A percentile compares a stretch with the other conserved stretches of the same genome.
phyloP scores from a whole-genome alignment of 2,888 invertebrate genomes.

The Monopis laevigella region DNA sequence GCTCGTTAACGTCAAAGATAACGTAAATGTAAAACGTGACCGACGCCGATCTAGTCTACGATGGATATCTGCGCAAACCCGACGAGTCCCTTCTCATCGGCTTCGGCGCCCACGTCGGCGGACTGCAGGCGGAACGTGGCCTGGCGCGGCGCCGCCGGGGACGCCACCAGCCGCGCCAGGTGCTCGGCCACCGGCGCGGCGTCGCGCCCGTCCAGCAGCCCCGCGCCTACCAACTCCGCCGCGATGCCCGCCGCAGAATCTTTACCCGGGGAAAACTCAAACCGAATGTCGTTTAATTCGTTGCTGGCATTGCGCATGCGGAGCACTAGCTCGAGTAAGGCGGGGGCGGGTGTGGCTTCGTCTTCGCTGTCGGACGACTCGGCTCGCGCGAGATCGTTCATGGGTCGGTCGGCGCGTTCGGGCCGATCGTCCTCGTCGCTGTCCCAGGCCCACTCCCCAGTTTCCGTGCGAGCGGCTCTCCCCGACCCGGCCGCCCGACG shows the following conservation, averaged over 20 bases:
- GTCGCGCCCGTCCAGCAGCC: constrained; percentile 92
- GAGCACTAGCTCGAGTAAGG: constrained; percentile 84
- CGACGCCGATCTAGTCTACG: constrained; percentile 72
- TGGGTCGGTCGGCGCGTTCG: constrained; percentile 63
- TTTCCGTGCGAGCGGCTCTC: constrained; percentile 89
- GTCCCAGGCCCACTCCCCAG: constrained; percentile 99
- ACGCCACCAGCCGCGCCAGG: constrained; percentile 89
- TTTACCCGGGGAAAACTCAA: constrained; percentile 95
- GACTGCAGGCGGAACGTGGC: constrained; percentile 71
- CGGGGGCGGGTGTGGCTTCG: constrained; percentile 32
- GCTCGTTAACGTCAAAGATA: too few relatives aligned
- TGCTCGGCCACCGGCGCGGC: constrained; percentile 92
- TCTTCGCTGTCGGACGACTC: constrained; percentile 68
- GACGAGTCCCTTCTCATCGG: constrained; percentile 94
- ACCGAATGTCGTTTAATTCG: constrained; percentile 97
- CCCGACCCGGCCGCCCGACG: constrained; percentile 87
- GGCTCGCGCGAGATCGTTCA: constrained; percentile 68
- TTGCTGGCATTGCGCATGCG: constrained; percentile 91
- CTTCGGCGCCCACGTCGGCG: constrained; percentile 73
- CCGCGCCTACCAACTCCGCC: constrained; percentile 96
- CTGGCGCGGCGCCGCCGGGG: constrained; percentile 48
- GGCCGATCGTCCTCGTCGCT: constrained; percentile 88
- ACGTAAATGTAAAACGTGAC: too few relatives aligned
- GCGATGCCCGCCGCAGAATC: constrained; percentile 96
- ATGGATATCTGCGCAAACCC: constrained; percentile 98